These are phyloP conservation scores for Papilio aristodemus DNA, from an alignment of 1,140 invertebrate species.

Conservation along the genomic window DNA sequence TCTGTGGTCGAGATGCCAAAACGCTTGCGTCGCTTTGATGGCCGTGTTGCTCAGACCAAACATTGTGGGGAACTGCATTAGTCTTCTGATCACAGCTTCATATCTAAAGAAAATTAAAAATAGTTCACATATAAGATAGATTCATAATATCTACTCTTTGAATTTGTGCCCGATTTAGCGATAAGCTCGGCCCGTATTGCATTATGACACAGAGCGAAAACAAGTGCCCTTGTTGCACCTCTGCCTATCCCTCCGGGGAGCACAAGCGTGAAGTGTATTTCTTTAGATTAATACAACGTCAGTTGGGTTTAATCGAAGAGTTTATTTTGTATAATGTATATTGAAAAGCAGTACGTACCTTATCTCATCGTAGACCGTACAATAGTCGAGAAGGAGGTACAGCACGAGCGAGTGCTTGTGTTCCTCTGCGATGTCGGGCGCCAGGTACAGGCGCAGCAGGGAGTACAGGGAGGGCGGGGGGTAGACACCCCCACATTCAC, in stretches of 20 bases:
- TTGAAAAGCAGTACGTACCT: constrained; percentile 41
- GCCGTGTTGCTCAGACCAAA: constrained; percentile 86
- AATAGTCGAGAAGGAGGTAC: constrained; percentile 90
- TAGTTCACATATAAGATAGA: no score
- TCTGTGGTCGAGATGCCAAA: constrained; percentile 92
- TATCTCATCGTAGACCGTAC: constrained; percentile 82
- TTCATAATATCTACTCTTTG: no score
- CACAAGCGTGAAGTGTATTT: no score
- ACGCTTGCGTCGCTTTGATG: constrained; percentile 89
- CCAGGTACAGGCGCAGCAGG: constrained; percentile 86
- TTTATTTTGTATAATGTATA: constrained; percentile 16
- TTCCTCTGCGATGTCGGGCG: constrained; percentile 82
- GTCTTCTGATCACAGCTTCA: constrained; percentile 81
- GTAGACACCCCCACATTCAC: constrained; percentile 84
- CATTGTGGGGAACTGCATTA: constrained; percentile 88
- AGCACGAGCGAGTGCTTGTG: constrained; percentile 89
- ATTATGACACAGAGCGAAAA: no score
- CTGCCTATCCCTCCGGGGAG: no score
- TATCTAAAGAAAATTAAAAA: constrained; percentile 56
- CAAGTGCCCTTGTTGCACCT: no score
- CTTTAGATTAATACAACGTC: no score
- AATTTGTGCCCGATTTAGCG: no score
- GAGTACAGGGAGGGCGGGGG: constrained; percentile 90
- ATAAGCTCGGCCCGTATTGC: no score
- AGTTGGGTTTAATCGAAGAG: no score